phyloP scores from a whole-genome alignment of 1,140 invertebrate genomes.

The Agrypnia vestita region DNA sequence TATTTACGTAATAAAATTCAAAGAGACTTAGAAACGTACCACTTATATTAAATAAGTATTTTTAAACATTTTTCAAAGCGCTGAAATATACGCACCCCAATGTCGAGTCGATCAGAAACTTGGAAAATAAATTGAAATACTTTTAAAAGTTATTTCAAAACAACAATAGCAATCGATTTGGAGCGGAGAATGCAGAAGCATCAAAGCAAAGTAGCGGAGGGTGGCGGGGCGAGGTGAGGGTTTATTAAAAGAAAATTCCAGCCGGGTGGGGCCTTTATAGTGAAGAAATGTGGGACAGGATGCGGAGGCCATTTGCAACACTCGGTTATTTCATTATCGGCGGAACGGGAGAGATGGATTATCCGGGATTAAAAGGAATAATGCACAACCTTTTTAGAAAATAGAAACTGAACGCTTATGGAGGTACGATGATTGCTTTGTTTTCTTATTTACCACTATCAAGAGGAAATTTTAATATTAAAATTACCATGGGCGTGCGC shows the following conservation, averaged over 20 bases:
- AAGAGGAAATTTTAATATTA: no score
- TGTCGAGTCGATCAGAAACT: constrained; percentile 41
- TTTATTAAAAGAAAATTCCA: constrained; percentile 61
- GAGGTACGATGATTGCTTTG: constrained; percentile 2
- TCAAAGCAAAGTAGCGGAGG: constrained; percentile 31
- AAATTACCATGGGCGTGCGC: no score
- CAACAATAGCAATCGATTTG: constrained; percentile 49
- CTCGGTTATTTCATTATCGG: constrained; percentile 62
- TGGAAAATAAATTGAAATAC: constrained; percentile 52
- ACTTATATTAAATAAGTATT: constrained; percentile 2
- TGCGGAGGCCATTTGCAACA: constrained; percentile 60
- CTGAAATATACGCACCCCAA: constrained; percentile 30
- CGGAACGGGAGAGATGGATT: constrained; percentile 53
- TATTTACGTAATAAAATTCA: constrained; percentile 27
- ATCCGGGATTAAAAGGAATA: constrained; percentile 57
- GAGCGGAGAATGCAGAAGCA: constrained; percentile 42
- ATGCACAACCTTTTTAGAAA: constrained; percentile 55
- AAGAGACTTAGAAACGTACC: constrained; percentile 22
- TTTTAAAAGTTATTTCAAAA: constrained; percentile 53
- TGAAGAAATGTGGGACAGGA: constrained; percentile 59
- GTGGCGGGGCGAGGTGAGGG: constrained; percentile 20
- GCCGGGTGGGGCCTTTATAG: constrained; percentile 36
- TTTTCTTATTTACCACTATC: background rate
- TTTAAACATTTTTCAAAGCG: constrained; percentile 15
- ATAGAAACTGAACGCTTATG: constrained; percentile 36